Base-by-base conservation (phyloP, 2,888 invertebrate species). In the Meta bourneti region DNA sequence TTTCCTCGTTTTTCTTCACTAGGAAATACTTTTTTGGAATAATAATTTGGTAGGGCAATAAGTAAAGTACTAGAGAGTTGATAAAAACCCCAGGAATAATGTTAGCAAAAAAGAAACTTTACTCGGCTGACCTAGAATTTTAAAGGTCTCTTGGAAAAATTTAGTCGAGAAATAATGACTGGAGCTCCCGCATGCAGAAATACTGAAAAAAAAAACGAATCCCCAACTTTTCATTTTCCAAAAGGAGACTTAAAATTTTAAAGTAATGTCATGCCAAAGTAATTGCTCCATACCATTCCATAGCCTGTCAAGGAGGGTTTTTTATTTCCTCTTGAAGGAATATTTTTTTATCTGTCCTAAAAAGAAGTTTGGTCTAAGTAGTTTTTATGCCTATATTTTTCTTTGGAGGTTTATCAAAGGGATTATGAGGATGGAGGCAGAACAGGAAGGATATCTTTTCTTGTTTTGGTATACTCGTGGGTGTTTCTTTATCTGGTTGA, bases 241-340 rank as follows among this genome's bases (percentile, higher is more conserved):
- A 52, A 51, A 84, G 54, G 70, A 79, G 79, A 79, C 71, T 84
- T 83, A 78, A 71, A 61, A 84, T 84, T 84, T 61, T 74, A 78
- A 84, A 78, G 61, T 48, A 79, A 90, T 72, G 71, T 48, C 71
- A 70, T 77, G 89, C 16, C 34, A 51, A 78, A 79, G 79, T 90
- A 90, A 90, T 90, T 90, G 84, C 90, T 79, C 79, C 72, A 79
- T 90, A 69, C 54, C 83, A 82, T 75, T 83, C 70, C 16, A 75
- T 71, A 89, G 77, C 48, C 5, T 70, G 52, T 52, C 19, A 19
- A 78, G 78, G 13, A 52, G 52, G 34, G 9, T 54, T 61, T 61
- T 61, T 80, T 80, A 20, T 19, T 13, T 20, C 20, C 9, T 9
- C 34, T 34, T 34, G 34, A 34, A 4, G 34, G 34, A 34, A 34